phyloP scores from a whole-genome alignment of 2,797 vertebrate species.

The Halcyon leucocephala region DNA sequence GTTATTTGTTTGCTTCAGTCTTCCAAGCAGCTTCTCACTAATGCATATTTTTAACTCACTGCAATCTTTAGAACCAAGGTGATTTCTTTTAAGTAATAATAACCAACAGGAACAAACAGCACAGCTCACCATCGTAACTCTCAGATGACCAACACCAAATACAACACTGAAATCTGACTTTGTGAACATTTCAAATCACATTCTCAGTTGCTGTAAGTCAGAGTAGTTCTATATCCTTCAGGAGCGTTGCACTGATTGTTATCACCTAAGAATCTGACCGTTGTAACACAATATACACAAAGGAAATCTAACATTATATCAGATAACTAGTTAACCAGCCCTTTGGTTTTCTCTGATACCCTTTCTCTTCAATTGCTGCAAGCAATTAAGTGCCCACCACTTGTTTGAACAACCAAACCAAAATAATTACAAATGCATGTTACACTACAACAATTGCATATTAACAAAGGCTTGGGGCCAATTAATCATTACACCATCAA shows the following conservation, averaged over 20 bases:
- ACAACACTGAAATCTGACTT: background rate
- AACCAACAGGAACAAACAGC: background rate
- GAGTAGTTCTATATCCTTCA: background rate
- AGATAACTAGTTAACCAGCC: constrained; percentile 33
- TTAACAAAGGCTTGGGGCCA: constrained; percentile 91
- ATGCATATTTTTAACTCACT: background rate
- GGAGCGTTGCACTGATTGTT: background rate
- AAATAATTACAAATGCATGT: constrained; percentile 93
- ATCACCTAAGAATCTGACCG: background rate
- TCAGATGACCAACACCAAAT: background rate
- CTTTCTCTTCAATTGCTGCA: constrained; percentile 69
- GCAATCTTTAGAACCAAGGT: background rate
- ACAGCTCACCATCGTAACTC: background rate
- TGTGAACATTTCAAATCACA: background rate
- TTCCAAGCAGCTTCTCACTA: background rate
- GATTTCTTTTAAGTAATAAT: background rate
- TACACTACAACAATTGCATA: constrained; percentile 92
- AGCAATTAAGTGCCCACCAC: constrained; percentile 83
- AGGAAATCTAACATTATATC: constrained; percentile 20
- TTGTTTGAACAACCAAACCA: constrained; percentile 92
- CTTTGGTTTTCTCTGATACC: constrained; percentile 57
- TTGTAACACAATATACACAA: background rate
- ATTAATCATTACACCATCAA: constrained; percentile 97
- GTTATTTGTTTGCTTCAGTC: background rate
- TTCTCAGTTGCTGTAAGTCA: background rate